These are phyloP conservation scores for Chauna torquata DNA, from an alignment of 2,113 vertebrate species.

Conservation along the genomic window DNA sequence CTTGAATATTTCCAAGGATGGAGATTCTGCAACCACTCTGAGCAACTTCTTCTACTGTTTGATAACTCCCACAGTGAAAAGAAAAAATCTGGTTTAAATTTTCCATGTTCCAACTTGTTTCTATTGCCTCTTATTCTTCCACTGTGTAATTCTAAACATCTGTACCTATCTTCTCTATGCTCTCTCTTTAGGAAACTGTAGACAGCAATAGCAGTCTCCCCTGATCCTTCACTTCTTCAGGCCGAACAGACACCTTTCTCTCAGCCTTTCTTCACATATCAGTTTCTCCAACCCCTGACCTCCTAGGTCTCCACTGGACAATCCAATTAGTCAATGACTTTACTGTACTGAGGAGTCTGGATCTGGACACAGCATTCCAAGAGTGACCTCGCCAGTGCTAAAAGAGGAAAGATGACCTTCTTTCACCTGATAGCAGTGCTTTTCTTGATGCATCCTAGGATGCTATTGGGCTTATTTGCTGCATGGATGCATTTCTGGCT, in stretches of 20 bases:
- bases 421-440: neutral
- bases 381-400: neutral
- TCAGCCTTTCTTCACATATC: neutral
- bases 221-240: neutral
- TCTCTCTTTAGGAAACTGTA: neutral
- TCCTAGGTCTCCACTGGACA: neutral
- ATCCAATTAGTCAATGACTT: neutral
- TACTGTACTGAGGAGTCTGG: fast-evolving
- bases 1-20: neutral
- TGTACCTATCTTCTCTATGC: neutral
- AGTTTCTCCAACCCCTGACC: neutral
- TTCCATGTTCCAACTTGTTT: neutral
- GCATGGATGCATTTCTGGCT: neutral
- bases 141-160: neutral
- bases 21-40: neutral
- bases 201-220: neutral
- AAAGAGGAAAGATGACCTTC: neutral
- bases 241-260: neutral
- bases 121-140: neutral
- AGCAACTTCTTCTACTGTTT: neutral
- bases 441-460: neutral
- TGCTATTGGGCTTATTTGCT: neutral
- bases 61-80: neutral
- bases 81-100: neutral
- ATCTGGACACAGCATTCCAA: neutral